These are phyloP conservation scores for Drosophila quinaria DNA, from an alignment of 2,888 invertebrate species.

Conservation along the genomic window DNA sequence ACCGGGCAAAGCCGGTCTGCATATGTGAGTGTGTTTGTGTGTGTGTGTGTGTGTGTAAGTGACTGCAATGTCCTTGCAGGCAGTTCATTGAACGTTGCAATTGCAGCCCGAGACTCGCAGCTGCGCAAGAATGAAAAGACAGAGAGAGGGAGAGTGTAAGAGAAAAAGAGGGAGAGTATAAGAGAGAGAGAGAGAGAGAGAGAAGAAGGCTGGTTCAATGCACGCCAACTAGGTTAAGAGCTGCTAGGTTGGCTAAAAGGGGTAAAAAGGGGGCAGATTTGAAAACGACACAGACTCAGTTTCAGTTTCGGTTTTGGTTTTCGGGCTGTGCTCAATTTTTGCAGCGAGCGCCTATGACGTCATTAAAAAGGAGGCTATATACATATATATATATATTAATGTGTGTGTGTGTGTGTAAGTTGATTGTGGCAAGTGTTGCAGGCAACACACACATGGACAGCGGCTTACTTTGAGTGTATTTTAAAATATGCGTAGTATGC, in stretches of 20 bases:
- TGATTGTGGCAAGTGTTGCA: conserved; percentile 21
- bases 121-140: conserved; percentile 5
- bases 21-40: conserved; percentile 19
- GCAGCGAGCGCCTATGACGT: conserved; percentile 63
- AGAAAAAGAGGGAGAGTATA: conserved; percentile 5
- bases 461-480: conserved; percentile 59
- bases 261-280: not conserved
- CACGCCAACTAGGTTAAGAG: conserved; percentile 71
- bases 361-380: conserved; percentile 38
- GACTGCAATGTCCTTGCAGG: conserved; percentile 75
- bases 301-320: conserved; percentile 14
- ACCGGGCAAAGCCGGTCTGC: conserved; percentile 40
- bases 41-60: conserved; percentile 17
- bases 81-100: conserved; percentile 69
- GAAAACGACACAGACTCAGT: conserved; percentile 20
- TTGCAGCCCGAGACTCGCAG: conserved; percentile 55
- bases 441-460: conserved; percentile 11
- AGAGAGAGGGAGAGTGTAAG: not conserved
- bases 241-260: not conserved
- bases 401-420: conserved; percentile 15
- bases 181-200: conserved; percentile 5
- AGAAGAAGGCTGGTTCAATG: conserved; percentile 59
- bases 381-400: not conserved
- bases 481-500: conserved; percentile 28
- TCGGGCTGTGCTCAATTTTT: conserved; percentile 39